Base-by-base conservation (phyloP, 1,140 invertebrate species). In the Ridgeia piscesae region DNA sequence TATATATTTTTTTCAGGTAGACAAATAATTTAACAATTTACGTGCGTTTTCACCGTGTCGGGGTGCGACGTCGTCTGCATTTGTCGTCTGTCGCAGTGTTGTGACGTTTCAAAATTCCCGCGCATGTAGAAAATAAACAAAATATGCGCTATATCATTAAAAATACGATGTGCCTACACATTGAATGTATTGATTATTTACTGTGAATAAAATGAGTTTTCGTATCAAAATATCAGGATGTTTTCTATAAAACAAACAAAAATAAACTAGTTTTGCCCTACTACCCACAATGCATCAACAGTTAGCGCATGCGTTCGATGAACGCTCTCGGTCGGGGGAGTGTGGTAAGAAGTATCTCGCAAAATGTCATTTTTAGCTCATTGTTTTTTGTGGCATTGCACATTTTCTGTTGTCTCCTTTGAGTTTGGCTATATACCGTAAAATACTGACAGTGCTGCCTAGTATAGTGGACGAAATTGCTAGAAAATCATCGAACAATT, bases 41-140 rank as follows among this genome's bases (percentile, higher is more conserved):
- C 58, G 58, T 77, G 58, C 58, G 58, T 77, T 77, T 77, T 77
- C 58, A 77, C 48, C n/a, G 42, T 42, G 4, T 42, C 42, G 11
- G 4, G 11, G 17, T 77, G n/a, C n/a, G n/a, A n/a, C n/a, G 58
- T 77, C 58, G 58, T 77, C 58, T 77, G 58, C 58, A 77, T 77
- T 77, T 77, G 58, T 77, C 58, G 58, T 77, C 58, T 77, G 58
- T 77, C 0, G 58, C 58, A 21, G 58, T 77, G 58, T 77, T 2
- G 58, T 77, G 58, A 77, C 58, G 58, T 77, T 77, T 77, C 58
- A 77, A 77, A 77, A 77, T 77, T 77, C 58, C 58, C 58, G 58
- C 58, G 58, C 58, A 17, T 77, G 27, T 77, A 9, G 27, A 77
- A 77, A 77, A 77, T 77, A 27, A 1, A 77, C 58, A 77, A 77